phyloP scores from a whole-genome alignment of 2,888 invertebrate species.

The Pelosia muscerda region DNA sequence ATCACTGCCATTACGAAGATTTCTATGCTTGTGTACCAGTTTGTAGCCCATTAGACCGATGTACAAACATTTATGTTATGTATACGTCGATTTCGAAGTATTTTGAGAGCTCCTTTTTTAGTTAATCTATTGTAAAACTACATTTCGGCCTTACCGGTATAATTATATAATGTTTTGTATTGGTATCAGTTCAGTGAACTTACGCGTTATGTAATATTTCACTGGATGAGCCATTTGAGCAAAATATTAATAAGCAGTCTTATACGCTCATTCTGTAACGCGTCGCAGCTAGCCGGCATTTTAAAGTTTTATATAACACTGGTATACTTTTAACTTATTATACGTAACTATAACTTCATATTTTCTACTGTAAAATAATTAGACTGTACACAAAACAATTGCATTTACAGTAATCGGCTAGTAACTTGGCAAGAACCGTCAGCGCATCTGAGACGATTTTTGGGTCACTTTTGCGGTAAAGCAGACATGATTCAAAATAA shows the following conservation, averaged over 20 bases:
- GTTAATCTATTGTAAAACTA: not conserved
- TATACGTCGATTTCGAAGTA: conserved; percentile 7
- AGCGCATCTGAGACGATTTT: too few species aligned
- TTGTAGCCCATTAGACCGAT: conserved; percentile 39
- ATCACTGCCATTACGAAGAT: conserved; percentile 55
- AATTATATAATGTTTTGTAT: not conserved
- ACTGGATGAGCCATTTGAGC: not conserved
- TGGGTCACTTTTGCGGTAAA: too few species aligned
- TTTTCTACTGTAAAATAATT: not conserved
- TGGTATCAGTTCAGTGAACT: not conserved
- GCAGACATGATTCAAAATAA: too few species aligned
- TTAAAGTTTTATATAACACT: not conserved
- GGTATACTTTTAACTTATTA: conserved; percentile 18
- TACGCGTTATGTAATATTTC: not conserved
- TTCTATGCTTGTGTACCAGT: conserved; percentile 46
- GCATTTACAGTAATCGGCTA: too few species aligned
- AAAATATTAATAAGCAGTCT: not conserved
- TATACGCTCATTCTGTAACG: too few species aligned
- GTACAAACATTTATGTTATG: conserved; percentile 35
- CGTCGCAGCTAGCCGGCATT: too few species aligned
- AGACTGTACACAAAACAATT: conserved; percentile 31
- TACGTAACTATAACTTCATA: conserved; percentile 12
- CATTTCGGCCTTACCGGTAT: conserved; percentile 2
- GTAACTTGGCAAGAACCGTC: too few species aligned
- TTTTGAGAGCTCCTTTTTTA: conserved; percentile 18